phyloP scores from a whole-genome alignment of 2,888 invertebrate species.

The Herminia tarsipennalis region DNA sequence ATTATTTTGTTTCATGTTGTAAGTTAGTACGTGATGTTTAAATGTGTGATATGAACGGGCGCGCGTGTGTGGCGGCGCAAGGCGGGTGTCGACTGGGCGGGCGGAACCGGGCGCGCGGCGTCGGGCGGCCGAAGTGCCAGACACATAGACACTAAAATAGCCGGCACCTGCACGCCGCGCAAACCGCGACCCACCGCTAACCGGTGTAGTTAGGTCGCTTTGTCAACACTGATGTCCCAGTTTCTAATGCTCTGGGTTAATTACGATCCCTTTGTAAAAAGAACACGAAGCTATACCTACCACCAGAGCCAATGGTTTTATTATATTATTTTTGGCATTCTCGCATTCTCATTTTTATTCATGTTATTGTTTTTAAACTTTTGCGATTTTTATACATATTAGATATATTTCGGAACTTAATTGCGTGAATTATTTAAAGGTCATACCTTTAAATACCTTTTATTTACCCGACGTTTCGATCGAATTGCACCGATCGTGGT shows the following conservation, averaged over 20 bases:
- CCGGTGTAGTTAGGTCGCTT: constrained; percentile 62
- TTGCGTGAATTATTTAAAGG: no score
- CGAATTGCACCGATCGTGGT: no score
- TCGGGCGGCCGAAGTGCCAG: constrained; percentile 53
- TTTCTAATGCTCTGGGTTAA: constrained; percentile 13
- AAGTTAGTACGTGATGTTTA: constrained; percentile 22
- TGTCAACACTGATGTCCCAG: constrained; percentile 67
- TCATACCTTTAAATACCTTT: no score
- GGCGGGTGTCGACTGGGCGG: constrained; percentile 68
- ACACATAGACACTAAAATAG: constrained; percentile 74
- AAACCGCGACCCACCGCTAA: constrained; percentile 69
- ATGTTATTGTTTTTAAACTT: no score
- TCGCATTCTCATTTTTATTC: no score
- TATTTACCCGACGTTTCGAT: no score
- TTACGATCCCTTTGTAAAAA: constrained; percentile 3
- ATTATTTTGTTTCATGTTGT: constrained; percentile 30
- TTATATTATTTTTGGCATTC: no score
- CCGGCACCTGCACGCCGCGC: constrained; percentile 76
- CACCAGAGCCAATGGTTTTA: no score
- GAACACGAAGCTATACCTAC: no score
- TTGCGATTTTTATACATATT: no score
- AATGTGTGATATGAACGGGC: background rate
- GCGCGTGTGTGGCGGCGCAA: constrained; percentile 45
- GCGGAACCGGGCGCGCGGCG: constrained; percentile 54
- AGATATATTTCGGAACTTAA: no score